phyloP scores from a whole-genome alignment of 2,888 invertebrate genomes.

The Scaptomyza polygonia region DNA sequence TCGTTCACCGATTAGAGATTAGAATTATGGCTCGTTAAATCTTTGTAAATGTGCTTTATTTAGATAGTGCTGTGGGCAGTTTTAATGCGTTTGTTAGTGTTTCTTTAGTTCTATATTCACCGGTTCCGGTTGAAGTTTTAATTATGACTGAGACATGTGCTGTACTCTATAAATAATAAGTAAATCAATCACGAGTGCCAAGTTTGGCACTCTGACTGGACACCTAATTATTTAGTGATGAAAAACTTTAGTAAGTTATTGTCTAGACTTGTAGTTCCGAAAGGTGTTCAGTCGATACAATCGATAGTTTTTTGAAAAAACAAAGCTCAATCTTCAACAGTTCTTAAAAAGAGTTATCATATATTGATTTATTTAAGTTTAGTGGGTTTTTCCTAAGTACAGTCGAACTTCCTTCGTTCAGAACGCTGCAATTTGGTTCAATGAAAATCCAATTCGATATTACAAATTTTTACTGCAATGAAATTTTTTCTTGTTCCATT shows the following conservation, averaged over 20 bases:
- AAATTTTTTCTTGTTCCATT: too few relatives aligned
- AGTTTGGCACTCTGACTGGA: slow-evolving; percentile 1
- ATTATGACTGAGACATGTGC: slow-evolving; percentile 50
- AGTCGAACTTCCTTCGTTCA: too few relatives aligned
- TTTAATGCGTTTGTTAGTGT: slow-evolving; percentile 7
- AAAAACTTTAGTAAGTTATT: background rate
- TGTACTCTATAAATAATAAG: background rate
- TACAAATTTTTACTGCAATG: too few relatives aligned
- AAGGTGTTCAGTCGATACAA: too few relatives aligned
- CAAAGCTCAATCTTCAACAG: background rate
- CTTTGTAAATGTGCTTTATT: slow-evolving; percentile 59
- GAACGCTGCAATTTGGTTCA: too few relatives aligned
- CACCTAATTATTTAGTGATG: too few relatives aligned
- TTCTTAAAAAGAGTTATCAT: background rate
- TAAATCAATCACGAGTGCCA: slow-evolving; percentile 32
- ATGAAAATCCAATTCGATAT: too few relatives aligned
- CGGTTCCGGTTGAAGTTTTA: slow-evolving; percentile 66
- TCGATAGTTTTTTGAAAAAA: too few relatives aligned
- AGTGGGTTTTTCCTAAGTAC: too few relatives aligned
- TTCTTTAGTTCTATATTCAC: slow-evolving; percentile 19
- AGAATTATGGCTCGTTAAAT: slow-evolving; percentile 72
- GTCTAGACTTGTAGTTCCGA: too few relatives aligned
- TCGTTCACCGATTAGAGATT: slow-evolving; percentile 67
- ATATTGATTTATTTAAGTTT: too few relatives aligned
- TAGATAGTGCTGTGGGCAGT: slow-evolving; percentile 28